These are phyloP conservation scores for Rhynchotus rufescens DNA, from an alignment of 2,797 vertebrate species.

Conservation along the genomic window DNA sequence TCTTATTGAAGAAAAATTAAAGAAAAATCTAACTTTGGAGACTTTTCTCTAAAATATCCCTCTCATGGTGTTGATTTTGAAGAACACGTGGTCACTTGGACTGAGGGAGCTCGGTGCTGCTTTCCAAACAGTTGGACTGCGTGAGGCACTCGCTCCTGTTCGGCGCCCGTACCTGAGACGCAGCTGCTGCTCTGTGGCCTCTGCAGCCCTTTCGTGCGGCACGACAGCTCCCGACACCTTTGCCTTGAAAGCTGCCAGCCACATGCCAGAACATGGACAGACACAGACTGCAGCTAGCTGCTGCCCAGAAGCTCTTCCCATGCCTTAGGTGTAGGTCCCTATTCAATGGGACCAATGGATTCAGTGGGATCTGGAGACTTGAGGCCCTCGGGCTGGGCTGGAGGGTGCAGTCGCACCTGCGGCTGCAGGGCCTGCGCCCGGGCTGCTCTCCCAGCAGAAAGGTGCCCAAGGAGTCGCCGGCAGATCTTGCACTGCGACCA, in stretches of 20 bases:
- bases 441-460: not conserved
- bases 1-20: not conserved
- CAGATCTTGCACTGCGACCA: conserved; percentile 35
- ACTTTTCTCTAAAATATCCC: not conserved
- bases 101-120: not conserved
- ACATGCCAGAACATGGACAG: not conserved
- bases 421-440: not conserved
- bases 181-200: not conserved
- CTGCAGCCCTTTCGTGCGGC: not conserved
- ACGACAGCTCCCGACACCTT: not conserved
- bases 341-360: not conserved
- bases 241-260: not conserved
- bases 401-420: conserved; percentile 53
- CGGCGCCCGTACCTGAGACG: not conserved
- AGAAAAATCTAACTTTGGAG: fast-evolving
- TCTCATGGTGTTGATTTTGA: not conserved
- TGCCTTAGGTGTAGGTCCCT: not conserved
- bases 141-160: not conserved
- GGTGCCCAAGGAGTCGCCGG: conserved; percentile 46
- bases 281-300: not conserved
- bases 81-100: not conserved
- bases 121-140: not conserved
- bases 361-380: not conserved
- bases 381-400: conserved; percentile 39
- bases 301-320: not conserved